Evolutionary conservation across 2,888 invertebrate genomes (phyloP).

Genomic region (Minunthozetes semirufus): DNA sequence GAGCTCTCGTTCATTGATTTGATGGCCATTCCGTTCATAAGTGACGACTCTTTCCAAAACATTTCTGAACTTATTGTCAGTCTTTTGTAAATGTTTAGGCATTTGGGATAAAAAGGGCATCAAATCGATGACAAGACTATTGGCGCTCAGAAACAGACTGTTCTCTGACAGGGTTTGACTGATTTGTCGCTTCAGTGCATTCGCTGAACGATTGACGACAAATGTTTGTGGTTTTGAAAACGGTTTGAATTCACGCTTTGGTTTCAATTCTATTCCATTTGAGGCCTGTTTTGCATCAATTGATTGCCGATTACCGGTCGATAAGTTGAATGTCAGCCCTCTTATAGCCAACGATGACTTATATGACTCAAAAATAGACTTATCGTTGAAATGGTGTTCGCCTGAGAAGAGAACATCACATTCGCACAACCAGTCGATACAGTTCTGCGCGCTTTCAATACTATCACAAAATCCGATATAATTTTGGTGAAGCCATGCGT

Average conservation of each 20-base stretch:
- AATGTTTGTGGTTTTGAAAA: constrained; percentile 9
- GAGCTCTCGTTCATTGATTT: not conserved
- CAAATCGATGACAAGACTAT: constrained; percentile 10
- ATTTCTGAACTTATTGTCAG: not conserved
- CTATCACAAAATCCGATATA: constrained; percentile 22
- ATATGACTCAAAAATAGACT: not conserved
- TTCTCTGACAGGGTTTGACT: not conserved
- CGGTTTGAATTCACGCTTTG: constrained; percentile 6
- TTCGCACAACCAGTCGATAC: constrained; percentile 21
- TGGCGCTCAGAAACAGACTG: not conserved
- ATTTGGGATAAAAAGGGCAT: constrained; percentile 12
- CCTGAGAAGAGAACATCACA: not conserved
- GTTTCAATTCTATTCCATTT: not conserved
- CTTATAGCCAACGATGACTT: constrained; percentile 8
- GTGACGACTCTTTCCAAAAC: not conserved
- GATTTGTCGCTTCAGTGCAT: constrained; percentile 6
- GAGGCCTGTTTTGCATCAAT: not conserved
- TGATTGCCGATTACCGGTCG: not conserved
- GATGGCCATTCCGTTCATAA: not conserved
- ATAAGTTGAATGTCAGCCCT: constrained; percentile 23
- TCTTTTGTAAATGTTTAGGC: constrained; percentile 8
- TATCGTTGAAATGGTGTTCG: not conserved
- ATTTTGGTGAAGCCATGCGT: constrained; percentile 27
- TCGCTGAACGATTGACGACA: not conserved
- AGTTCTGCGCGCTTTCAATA: not conserved